Evolutionary conservation across 2,113 vertebrate species (phyloP), one percentile per base, ranked within the genome.

Genomic region (Australoheros scitulus): DNA sequence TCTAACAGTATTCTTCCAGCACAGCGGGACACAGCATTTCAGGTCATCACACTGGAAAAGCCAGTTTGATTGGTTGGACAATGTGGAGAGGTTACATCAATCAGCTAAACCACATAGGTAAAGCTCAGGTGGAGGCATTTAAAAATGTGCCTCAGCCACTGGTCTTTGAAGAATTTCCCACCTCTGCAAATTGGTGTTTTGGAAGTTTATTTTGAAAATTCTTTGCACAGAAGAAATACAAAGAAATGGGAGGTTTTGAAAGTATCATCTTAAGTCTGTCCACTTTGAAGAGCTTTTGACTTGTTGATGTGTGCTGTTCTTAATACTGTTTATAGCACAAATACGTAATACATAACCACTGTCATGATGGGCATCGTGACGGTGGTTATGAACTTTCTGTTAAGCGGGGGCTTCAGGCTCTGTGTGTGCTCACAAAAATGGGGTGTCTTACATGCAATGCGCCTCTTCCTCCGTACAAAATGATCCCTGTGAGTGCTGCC

Each of bases 131-230:
- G 34, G 68, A 61, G 57, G 13, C n/a, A 8, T 61, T 58, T 61
- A 38, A 72, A 86, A 80, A 77, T 61, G 59, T 36, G 47, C 57
- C 52, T 41, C 32, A 61, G 61, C 61, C 57, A 63, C 36, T 55
- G 36, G 29, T 47, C 60, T 79, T 85, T 59, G 26, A 81, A 58
- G 36, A 60, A 68, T 74, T 32, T 56, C 20, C 55, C 34, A 20
- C 32, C 22, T 74, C 50, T 17, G 26, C 36, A 55, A 61, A 76
- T 61, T 56, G 29, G 52, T 11, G 56, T 15, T 72, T 80, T 24
- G 11, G 22, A 79, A 76, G 81, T 60, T 47, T 52, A 22, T 4
- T 63, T 60, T 36, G 20, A 64, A 82, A 65, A 17, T 24, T n/a
- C 65, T 18, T 63, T 52, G 50, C 20, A 60, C 55, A 68, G 11